These are phyloP conservation scores for Mimas tiliae DNA, from an alignment of 2,888 invertebrate genomes.

Conservation along the genomic window DNA sequence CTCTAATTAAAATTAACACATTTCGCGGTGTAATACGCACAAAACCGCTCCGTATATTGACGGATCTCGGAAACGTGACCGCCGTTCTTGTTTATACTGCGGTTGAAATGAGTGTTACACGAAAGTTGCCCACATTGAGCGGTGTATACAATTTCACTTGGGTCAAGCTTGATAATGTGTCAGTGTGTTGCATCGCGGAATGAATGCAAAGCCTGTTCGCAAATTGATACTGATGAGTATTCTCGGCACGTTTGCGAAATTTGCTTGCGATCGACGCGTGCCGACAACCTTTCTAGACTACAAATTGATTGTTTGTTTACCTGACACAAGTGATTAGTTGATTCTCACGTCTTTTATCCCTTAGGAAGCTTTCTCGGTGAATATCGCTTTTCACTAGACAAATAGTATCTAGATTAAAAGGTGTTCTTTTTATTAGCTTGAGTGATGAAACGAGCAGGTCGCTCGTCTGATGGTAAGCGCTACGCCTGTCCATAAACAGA, in stretches of 20 bases:
- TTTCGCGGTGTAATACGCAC: slow-evolving; percentile 23
- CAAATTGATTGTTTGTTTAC: slow-evolving; percentile 52
- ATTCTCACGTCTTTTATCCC: slow-evolving; percentile 16
- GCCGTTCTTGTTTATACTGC: slow-evolving; percentile 74
- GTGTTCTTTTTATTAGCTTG: too few relatives aligned
- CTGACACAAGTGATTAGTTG: slow-evolving; percentile 3
- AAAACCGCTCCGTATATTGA: slow-evolving; percentile 43
- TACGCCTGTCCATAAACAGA: too few relatives aligned
- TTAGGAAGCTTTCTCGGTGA: background rate
- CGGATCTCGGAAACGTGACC: slow-evolving; percentile 72
- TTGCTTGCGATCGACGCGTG: slow-evolving; percentile 63
- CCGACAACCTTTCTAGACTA: slow-evolving; percentile 51
- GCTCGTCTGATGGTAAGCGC: too few relatives aligned
- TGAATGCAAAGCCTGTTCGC: slow-evolving; percentile 74
- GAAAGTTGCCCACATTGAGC: slow-evolving; percentile 77
- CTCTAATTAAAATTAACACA: slow-evolving; percentile 25
- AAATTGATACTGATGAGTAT: slow-evolving; percentile 51
- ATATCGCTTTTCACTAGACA: background rate
- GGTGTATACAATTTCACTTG: slow-evolving; percentile 70
- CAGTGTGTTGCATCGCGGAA: slow-evolving; percentile 71
- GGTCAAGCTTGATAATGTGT: slow-evolving; percentile 70
- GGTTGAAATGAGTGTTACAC: slow-evolving; percentile 63
- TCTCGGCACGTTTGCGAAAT: slow-evolving; percentile 67
- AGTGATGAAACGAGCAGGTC: too few relatives aligned
- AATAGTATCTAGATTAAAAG: too few relatives aligned